Conservation (phyloP, 2,113 vertebrate species). For the Daphoenositta chrysoptera region DNA sequence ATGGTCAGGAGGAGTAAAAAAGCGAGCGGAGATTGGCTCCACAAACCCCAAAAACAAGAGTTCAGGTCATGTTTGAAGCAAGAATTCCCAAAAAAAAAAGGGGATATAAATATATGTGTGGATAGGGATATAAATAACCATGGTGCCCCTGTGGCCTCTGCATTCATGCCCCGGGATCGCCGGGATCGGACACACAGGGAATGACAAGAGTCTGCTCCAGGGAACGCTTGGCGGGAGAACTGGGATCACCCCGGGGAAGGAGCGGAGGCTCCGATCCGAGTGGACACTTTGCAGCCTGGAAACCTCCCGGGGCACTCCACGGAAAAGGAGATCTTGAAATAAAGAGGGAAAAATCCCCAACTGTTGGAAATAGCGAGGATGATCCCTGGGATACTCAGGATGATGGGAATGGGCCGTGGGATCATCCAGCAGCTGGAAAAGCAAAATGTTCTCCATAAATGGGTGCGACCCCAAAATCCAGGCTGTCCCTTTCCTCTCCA, state of each 20-base stretch:
- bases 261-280: not conserved
- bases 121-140: not conserved
- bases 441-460: not conserved
- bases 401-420: not conserved
- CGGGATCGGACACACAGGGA: not conserved
- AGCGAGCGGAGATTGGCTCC: not conserved
- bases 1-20: not conserved
- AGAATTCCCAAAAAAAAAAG: not conserved
- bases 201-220: not conserved
- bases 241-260: not conserved
- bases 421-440: not conserved
- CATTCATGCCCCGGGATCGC: not conserved
- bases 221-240: not conserved
- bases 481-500: not conserved
- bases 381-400: not conserved
- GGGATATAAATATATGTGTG: rapidly evolving
- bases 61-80: not conserved
- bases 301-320: not conserved
- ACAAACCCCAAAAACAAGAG: not conserved
- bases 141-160: not conserved
- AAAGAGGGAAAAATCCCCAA: not conserved
- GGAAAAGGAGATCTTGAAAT: not conserved
- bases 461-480: rapidly evolving
- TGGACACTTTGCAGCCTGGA: not conserved
- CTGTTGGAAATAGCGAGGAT: not conserved